A percentile compares a stretch with the other conserved stretches of the same genome.
These are phyloP conservation scores for Bradypodion pumilum DNA, from an alignment of 2,797 vertebrate genomes.

Conservation along the genomic window DNA sequence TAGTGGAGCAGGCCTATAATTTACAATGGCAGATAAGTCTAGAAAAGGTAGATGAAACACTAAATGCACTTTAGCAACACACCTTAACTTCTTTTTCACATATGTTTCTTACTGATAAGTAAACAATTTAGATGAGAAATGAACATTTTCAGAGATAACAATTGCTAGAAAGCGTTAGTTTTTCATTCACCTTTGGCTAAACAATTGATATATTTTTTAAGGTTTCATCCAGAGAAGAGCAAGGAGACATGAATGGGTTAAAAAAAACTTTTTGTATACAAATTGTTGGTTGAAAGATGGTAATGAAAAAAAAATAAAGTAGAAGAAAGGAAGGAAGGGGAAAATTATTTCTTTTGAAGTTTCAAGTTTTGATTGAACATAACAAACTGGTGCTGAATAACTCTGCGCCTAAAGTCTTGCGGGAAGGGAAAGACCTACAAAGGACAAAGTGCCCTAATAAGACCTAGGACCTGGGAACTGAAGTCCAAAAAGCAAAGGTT, in stretches of 20 bases:
- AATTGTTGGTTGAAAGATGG: conserved; percentile 51
- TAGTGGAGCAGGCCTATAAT: conserved; percentile 90
- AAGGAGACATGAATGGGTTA: conserved; percentile 17
- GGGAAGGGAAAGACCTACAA: background rate
- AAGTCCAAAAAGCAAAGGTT: too few species aligned
- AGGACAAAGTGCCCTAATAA: background rate
- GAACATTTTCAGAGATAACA: conserved; percentile 78
- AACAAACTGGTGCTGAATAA: background rate
- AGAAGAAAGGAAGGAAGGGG: background rate
- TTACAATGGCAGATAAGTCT: conserved; percentile 88
- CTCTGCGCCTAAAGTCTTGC: fast-evolving
- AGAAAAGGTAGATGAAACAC: conserved; percentile 86
- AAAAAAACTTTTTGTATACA: conserved; percentile 5
- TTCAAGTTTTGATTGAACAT: fast-evolving
- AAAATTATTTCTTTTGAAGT: conserved; percentile 22
- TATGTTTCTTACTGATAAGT: conserved; percentile 98
- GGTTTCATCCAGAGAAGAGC: conserved; percentile 46
- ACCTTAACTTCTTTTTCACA: conserved; percentile 88
- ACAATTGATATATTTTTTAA: conserved; percentile 37
- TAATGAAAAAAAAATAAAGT: conserved; percentile 31
- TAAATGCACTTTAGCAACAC: conserved; percentile 93
- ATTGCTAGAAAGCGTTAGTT: background rate
- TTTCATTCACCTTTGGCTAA: conserved; percentile 24
- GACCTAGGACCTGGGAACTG: too few species aligned
- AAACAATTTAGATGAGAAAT: conserved; percentile 94